Base-by-base conservation (phyloP, 2,113 vertebrate genomes). In the Sinocyclocheilus grahami region DNA sequence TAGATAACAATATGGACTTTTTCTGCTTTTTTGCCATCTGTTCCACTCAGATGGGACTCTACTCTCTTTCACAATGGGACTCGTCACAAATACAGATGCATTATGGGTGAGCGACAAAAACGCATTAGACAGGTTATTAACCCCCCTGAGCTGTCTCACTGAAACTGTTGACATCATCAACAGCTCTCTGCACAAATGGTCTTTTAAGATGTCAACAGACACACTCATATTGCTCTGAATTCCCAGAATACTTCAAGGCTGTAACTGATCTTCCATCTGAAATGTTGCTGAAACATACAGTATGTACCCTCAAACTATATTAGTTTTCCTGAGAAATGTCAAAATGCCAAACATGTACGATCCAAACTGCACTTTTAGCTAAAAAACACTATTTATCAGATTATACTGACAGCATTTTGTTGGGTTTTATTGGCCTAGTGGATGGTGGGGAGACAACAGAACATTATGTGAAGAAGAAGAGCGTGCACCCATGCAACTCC, bases 161-260 rank as follows among this genome's bases (percentile, higher is more conserved):
- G 80, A 83, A 86, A 87, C 86, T 82, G 85, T 24, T 67, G 65
- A 65, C 24, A 85, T 86, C 81, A 81, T 65, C 60, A 79, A 42
- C 65, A 60, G 46, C 74, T 46, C 72, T 71, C 46, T 12, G 14
- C 48, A 85, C 82, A 81, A 81, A 80, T 65, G 55, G 46, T 22
- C 74, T 46, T 33, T 87, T 86, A 22, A 51, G 30, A 67, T 24
- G 27, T 86, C 84, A 74, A 71, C 67, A 37, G 18, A 46, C 63
- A 48, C 9, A 24, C 75, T 74, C 18, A 80, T 14, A 62, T 53
- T 80, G 62, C 63, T 55, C 24, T 72, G 24, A 58, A 37, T 69
- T 79, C 65, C 20, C 18, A 84, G 74, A 39, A 71, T 69, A 20
- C 3, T 81, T 83, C n/a, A 55, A 67, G 81, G 75, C 71, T 83